These are phyloP conservation scores for Drosophila kohkoa DNA, from an alignment of 1,140 invertebrate species.

Conservation along the genomic window DNA sequence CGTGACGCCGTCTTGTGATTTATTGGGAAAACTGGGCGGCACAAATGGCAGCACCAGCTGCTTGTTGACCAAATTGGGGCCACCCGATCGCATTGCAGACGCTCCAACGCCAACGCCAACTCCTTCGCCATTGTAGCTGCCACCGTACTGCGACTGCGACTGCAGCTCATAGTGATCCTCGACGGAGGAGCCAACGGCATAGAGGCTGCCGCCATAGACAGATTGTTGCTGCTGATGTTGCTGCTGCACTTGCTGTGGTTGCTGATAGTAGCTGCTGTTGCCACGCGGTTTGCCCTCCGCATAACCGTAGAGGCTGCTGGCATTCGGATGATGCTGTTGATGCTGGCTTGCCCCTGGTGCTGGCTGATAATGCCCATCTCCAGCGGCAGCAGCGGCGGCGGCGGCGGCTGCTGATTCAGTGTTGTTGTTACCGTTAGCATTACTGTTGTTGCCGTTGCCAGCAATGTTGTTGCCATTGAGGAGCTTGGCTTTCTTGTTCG, in stretches of 20 bases:
- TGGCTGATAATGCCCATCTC: slow-evolving; percentile 42
- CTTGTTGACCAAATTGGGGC: slow-evolving; percentile 90
- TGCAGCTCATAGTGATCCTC: slow-evolving; percentile 81
- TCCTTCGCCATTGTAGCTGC: slow-evolving; percentile 54
- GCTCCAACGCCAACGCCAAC: slow-evolving; percentile 25
- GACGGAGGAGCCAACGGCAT: slow-evolving; percentile 66
- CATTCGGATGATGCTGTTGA: slow-evolving; percentile 5
- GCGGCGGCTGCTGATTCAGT: slow-evolving; percentile 14
- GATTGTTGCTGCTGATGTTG: slow-evolving; percentile 53
- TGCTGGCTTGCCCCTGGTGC: not conserved
- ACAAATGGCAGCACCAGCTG: slow-evolving; percentile 94
- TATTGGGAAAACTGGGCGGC: slow-evolving; percentile 93
- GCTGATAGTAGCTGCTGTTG: slow-evolving; percentile 35
- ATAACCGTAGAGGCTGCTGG: slow-evolving; percentile 61
- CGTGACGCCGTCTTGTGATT: slow-evolving; percentile 88
- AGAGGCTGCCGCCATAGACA: slow-evolving; percentile 52
- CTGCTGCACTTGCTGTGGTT: slow-evolving; percentile 51
- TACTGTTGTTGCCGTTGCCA: slow-evolving; percentile 28
- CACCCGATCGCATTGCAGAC: slow-evolving; percentile 77
- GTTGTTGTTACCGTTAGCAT: slow-evolving; percentile 31
- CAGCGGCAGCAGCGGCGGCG: not conserved
- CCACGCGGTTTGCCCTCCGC: slow-evolving; percentile 51
- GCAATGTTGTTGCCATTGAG: slow-evolving; percentile 66
- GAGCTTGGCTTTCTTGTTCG: slow-evolving; percentile 85
- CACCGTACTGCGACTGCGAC: slow-evolving; percentile 63